Conservation (phyloP, 1,140 invertebrate genomes). For the Drosophila insularis region DNA sequence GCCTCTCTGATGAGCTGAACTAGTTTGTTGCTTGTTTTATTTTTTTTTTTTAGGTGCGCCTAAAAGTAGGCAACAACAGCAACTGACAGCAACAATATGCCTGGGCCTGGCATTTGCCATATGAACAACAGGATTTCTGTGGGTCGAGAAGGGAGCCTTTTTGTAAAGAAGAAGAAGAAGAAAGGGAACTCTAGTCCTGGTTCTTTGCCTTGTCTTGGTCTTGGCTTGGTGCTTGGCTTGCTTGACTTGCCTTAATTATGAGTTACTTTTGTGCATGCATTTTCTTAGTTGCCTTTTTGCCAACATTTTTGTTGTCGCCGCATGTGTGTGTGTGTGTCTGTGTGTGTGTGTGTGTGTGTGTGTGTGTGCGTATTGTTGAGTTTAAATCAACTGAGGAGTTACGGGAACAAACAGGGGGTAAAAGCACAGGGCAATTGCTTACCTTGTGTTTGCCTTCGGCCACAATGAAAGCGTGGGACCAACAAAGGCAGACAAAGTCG, state of each 20-base stretch:
- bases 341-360: constrained; percentile 38
- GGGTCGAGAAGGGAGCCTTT: neutral
- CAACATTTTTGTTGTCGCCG: constrained; percentile 29
- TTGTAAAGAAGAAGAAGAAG: constrained; percentile 25
- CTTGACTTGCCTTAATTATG: constrained; percentile 72
- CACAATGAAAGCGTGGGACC: constrained; percentile 59
- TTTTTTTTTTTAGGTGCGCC: constrained; percentile 13
- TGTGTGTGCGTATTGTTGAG: constrained; percentile 53
- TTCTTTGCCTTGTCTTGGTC: constrained; percentile 20
- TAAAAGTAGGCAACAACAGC: constrained; percentile 51
- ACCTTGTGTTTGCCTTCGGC: constrained; percentile 64
- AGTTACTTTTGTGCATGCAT: constrained; percentile 75
- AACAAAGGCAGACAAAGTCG: constrained; percentile 70
- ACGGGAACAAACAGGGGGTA: neutral
- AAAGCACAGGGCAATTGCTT: constrained; percentile 48
- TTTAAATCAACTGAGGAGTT: constrained; percentile 54
- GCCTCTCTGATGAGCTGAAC: constrained; percentile 9
- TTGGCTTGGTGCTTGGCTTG: constrained; percentile 1
- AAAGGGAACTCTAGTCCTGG: constrained; percentile 25
- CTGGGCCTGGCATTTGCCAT: constrained; percentile 43
- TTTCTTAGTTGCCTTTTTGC: constrained; percentile 61
- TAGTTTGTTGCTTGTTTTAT: neutral
- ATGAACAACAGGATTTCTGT: constrained; percentile 28
- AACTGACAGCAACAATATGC: constrained; percentile 7
- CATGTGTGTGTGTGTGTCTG: constrained; percentile 39